Percentiles rank a stretch among this genome's conserved stretches.
These are phyloP conservation scores for Barnardius zonarius DNA, from an alignment of 2,113 vertebrate genomes.

Conservation along the genomic window DNA sequence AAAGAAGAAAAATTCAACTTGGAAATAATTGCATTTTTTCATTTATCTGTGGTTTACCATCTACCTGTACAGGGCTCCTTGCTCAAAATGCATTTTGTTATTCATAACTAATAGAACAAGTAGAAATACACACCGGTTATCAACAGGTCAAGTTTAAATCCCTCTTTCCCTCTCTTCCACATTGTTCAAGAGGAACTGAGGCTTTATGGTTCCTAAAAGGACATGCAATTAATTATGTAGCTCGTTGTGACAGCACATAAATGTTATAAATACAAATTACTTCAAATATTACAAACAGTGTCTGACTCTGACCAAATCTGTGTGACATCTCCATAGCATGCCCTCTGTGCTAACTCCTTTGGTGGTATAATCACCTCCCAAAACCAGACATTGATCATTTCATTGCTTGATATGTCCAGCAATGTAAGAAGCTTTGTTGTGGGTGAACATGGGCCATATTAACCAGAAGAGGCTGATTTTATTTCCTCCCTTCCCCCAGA, in stretches of 20 bases:
- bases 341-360: neutral
- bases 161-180: neutral
- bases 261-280: neutral
- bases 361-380: neutral
- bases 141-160: neutral
- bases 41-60: neutral
- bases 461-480: neutral
- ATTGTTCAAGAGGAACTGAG: neutral
- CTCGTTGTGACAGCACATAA: neutral
- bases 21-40: neutral
- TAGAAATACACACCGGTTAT: neutral
- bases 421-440: neutral
- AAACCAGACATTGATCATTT: neutral
- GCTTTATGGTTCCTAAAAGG: neutral
- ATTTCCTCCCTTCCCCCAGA: neutral
- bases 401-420: neutral
- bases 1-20: neutral
- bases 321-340: rapidly evolving
- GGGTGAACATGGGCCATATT: neutral
- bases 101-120: neutral
- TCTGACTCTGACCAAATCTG: neutral
- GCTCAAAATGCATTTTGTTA: neutral
- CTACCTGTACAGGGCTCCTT: neutral
- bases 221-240: neutral
- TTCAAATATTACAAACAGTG: neutral